Conservation (phyloP, 2,113 vertebrate genomes). For the Myotis yumanensis region DNA sequence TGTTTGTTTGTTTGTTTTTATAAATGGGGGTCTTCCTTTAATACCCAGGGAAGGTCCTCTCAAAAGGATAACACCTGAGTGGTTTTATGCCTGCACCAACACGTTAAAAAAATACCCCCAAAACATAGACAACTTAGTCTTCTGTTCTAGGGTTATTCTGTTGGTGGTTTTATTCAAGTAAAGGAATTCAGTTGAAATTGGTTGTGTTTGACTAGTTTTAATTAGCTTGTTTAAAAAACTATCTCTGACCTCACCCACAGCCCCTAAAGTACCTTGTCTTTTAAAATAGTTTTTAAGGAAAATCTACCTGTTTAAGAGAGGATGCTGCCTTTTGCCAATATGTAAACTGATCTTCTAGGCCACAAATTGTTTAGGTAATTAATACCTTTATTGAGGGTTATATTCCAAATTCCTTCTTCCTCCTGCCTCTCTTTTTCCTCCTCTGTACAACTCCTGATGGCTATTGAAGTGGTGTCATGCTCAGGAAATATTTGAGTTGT, state of each 20-base stretch:
- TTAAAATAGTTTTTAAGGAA: neutral
- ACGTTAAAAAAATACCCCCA: too few relatives aligned
- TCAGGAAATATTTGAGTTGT: neutral
- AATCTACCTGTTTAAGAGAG: neutral
- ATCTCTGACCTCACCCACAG: neutral
- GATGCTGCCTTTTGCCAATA: neutral
- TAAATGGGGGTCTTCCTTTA: neutral
- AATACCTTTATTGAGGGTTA: neutral
- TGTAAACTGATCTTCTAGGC: neutral
- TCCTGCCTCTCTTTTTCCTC: too few relatives aligned
- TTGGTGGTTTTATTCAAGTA: conserved; percentile 18
- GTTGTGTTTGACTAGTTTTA: neutral
- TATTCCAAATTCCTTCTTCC: neutral
- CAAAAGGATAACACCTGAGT: neutral
- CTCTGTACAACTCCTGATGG: neutral
- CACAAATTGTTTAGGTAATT: neutral
- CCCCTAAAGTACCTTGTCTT: neutral
- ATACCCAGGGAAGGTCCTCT: too few relatives aligned
- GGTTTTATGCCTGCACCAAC: neutral
- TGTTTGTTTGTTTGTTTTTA: neutral
- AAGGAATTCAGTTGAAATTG: neutral
- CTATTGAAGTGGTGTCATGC: neutral
- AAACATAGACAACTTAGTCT: neutral
- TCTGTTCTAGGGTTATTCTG: neutral
- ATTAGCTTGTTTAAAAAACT: conserved; percentile 11